These are phyloP conservation scores for Lutraria rhynchaena DNA, from an alignment of 1,140 invertebrate genomes.

Conservation along the genomic window DNA sequence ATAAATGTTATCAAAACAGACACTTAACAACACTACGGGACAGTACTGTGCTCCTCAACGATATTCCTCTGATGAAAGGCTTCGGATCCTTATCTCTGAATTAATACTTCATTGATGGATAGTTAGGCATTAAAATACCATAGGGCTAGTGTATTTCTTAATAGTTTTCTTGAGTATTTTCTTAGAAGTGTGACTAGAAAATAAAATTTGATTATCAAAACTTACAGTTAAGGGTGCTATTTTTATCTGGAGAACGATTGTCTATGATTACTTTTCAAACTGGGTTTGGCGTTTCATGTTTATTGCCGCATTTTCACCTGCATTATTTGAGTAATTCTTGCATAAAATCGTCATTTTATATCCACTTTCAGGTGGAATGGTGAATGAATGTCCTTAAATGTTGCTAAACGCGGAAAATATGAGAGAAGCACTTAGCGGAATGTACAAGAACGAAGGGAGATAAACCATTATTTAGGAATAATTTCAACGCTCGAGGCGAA, in stretches of 20 bases:
- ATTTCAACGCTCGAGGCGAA: no score
- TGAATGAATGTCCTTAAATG: no score
- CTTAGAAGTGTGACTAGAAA: constrained; percentile 31
- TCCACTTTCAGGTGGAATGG: no score
- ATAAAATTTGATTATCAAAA: constrained; percentile 23
- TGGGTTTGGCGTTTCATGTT: background rate
- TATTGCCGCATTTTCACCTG: constrained; percentile 3
- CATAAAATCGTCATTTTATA: no score
- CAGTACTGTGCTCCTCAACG: constrained; percentile 14
- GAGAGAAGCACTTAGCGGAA: no score
- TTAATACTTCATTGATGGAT: constrained; percentile 56
- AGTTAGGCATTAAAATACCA: constrained; percentile 49
- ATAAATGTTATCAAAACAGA: constrained; percentile 54
- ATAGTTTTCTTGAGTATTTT: constrained; percentile 27
- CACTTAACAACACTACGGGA: constrained; percentile 25
- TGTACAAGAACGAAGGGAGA: no score
- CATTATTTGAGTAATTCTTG: background rate
- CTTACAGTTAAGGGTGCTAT: background rate
- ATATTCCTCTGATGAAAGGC: constrained; percentile 50
- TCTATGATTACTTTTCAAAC: no score
- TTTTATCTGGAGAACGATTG: no score
- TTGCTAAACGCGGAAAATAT: no score
- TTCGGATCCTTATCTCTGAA: constrained; percentile 22
- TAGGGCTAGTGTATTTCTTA: constrained; percentile 34
- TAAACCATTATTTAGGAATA: no score